Percentiles rank a stretch among this genome's conserved stretches.
These are phyloP conservation scores for Climacteris rufus DNA, from an alignment of 2,113 vertebrate genomes.

Conservation along the genomic window DNA sequence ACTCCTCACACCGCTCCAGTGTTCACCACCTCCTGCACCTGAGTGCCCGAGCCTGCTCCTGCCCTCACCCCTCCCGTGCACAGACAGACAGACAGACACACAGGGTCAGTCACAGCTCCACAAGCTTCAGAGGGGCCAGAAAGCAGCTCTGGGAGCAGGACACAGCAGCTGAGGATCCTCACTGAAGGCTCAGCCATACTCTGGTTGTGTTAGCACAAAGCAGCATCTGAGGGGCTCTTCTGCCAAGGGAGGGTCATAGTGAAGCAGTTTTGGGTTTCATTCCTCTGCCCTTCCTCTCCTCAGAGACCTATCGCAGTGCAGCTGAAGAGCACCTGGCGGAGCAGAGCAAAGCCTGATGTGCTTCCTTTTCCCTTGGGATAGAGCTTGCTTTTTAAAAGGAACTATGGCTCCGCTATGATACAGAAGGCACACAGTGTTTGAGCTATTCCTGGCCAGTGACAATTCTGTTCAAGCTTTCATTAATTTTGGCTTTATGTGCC, in stretches of 20 bases:
- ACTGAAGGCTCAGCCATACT: not conserved
- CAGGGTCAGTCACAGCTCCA: not conserved
- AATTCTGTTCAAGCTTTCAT: not conserved
- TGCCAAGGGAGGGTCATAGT: not conserved
- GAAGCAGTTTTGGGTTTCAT: not conserved
- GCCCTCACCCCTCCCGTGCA: not conserved
- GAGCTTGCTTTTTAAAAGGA: not conserved
- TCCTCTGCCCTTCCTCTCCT: not conserved
- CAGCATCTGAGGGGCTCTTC: not conserved
- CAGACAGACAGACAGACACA: not conserved
- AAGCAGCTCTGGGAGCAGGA: not conserved
- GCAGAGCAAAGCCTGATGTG: not conserved
- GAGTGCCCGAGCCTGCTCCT: not conserved
- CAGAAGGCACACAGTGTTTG: accelerated
- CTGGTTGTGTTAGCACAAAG: not conserved
- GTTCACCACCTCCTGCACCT: not conserved
- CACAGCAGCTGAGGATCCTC: not conserved
- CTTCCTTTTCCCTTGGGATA: not conserved
- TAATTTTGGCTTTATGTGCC: not conserved
- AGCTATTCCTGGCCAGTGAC: not conserved
- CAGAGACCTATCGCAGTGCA: accelerated
- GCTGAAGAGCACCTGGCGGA: not conserved
- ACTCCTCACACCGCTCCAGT: not conserved
- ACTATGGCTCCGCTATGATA: not conserved
- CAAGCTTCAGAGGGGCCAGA: not conserved